These are phyloP conservation scores for Drosophila pseudotakahashii DNA, from an alignment of 2,888 invertebrate genomes.

Conservation along the genomic window DNA sequence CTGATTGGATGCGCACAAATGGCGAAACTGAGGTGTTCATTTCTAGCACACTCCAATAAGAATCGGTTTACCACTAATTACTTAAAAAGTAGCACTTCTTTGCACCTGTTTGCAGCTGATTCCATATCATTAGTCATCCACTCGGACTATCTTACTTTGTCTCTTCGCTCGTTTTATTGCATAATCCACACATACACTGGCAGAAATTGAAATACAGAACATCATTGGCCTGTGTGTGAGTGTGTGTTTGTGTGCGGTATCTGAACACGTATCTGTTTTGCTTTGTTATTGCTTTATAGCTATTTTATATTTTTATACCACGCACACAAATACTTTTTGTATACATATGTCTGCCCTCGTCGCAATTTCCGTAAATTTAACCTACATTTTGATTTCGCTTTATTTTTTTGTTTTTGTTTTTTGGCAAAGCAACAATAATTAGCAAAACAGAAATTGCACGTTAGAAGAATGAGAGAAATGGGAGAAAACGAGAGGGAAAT, in stretches of 20 bases:
- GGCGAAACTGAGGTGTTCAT: conserved; percentile 39
- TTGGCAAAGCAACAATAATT: conserved; percentile 51
- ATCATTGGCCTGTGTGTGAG: too few relatives aligned
- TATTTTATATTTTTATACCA: conserved; percentile 46
- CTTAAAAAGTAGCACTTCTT: background rate
- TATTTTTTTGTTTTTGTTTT: conserved; percentile 23
- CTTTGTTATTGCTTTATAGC: conserved; percentile 51
- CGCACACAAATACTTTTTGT: conserved; percentile 12
- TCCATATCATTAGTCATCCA: conserved; percentile 36
- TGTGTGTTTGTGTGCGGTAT: conserved; percentile 28
- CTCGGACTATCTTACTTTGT: conserved; percentile 31
- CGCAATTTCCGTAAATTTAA: conserved; percentile 78
- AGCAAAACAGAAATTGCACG: conserved; percentile 51
- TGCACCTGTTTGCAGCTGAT: conserved; percentile 36
- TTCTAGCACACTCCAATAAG: background rate
- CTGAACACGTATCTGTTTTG: conserved; percentile 49
- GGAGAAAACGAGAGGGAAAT: background rate
- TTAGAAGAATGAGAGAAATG: background rate
- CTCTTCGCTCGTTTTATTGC: conserved; percentile 53
- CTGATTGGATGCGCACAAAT: conserved; percentile 70
- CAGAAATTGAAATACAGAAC: conserved; percentile 25
- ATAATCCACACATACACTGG: conserved; percentile 51
- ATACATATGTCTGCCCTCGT: conserved; percentile 51
- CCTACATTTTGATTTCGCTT: conserved; percentile 65
- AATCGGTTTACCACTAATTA: conserved; percentile 4